phyloP scores from a whole-genome alignment of 2,888 invertebrate genomes.

The Salticus scenicus region DNA sequence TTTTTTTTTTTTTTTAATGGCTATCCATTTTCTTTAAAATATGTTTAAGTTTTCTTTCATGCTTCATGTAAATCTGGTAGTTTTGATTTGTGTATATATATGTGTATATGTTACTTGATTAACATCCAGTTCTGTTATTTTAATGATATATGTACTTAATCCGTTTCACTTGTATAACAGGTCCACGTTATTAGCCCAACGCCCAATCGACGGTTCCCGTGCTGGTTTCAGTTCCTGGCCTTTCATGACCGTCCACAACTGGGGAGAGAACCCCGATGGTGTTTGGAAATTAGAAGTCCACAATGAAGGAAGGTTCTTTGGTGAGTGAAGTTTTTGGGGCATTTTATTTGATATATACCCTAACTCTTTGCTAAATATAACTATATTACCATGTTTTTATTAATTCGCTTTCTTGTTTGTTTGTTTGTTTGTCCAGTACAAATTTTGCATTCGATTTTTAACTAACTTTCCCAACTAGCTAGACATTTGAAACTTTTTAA shows the following conservation, averaged over 20 bases:
- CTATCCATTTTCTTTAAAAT: too few species aligned
- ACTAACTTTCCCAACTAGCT: too few species aligned
- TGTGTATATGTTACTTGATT: too few species aligned
- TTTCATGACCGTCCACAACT: constrained; percentile 98
- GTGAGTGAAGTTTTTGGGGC: constrained; percentile 78
- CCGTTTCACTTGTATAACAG: too few species aligned
- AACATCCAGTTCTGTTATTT: too few species aligned
- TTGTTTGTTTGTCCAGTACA: background rate
- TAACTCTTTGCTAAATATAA: background rate
- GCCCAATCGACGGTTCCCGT: constrained; percentile 90
- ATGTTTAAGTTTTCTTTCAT: too few species aligned
- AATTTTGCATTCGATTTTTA: too few species aligned
- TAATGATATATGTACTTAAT: too few species aligned
- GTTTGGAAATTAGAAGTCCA: constrained; percentile 96
- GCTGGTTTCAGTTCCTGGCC: constrained; percentile 98
- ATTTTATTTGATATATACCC: background rate
- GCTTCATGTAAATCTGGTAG: too few species aligned
- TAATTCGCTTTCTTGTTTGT: background rate
- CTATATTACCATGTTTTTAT: too few species aligned
- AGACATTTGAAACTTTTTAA: background rate
- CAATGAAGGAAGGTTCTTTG: constrained; percentile 92
- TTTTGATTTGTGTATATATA: too few species aligned
- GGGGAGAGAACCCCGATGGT: constrained; percentile 97
- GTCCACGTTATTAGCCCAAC: constrained; percentile 91
- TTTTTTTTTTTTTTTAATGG: too few species aligned